Conservation (phyloP, 2,113 vertebrate genomes). For the Cepphus grylle region DNA sequence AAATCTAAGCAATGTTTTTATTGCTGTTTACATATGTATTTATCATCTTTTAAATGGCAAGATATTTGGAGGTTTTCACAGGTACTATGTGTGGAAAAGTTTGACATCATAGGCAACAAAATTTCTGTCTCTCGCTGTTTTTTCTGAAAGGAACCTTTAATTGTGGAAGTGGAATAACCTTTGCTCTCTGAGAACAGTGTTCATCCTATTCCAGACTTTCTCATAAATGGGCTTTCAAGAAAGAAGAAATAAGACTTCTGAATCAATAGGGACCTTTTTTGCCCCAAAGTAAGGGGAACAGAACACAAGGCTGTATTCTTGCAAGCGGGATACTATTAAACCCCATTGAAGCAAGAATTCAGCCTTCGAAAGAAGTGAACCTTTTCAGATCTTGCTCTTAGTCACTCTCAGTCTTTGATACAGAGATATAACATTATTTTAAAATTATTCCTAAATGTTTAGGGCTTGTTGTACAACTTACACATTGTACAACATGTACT, state of each 20-base stretch:
- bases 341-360: constrained; percentile 41
- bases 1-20: accelerated
- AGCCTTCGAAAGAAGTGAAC: constrained; percentile 4
- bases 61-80: not conserved
- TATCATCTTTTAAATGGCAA: not conserved
- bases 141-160: not conserved
- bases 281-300: not conserved
- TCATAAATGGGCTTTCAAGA: constrained; percentile 6
- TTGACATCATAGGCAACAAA: not conserved
- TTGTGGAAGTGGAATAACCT: not conserved
- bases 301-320: constrained; percentile 53
- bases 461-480: not conserved
- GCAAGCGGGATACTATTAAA: not conserved
- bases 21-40: accelerated
- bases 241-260: constrained; percentile 5
- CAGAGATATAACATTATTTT: constrained; percentile 44
- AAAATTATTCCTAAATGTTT: not conserved
- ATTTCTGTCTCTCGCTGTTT: not conserved
- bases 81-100: not conserved
- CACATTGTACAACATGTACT: not conserved
- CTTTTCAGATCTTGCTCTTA: constrained; percentile 22
- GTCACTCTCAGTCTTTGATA: not conserved
- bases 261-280: not conserved
- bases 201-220: not conserved
- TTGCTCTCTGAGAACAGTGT: constrained; percentile 8